phyloP scores from a whole-genome alignment of 2,888 invertebrate species.

The Meloe dianella region DNA sequence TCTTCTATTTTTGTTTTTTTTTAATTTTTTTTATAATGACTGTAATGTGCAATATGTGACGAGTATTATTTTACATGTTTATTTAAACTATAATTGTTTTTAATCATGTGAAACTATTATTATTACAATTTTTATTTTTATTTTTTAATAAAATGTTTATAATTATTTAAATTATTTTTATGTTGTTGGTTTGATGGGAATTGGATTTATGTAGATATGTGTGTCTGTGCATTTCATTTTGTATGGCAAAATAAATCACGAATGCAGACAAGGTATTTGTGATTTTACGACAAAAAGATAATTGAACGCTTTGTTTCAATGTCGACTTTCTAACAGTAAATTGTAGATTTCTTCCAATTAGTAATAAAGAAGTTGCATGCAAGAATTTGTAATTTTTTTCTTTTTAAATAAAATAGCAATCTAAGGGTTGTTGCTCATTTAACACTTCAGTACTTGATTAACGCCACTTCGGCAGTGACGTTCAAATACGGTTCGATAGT shows the following conservation, averaged over 20 bases:
- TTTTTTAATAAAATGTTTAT: not conserved
- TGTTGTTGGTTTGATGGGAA: not conserved
- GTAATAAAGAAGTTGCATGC: not conserved
- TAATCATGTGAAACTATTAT: slow-evolving; percentile 1
- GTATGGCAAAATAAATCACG: not conserved
- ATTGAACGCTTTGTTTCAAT: not conserved
- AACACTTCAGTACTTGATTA: too few relatives aligned
- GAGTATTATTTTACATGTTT: slow-evolving; percentile 14
- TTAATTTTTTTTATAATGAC: slow-evolving; percentile 8
- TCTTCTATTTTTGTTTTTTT: not conserved
- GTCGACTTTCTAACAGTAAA: not conserved
- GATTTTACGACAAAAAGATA: not conserved
- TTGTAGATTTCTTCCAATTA: not conserved
- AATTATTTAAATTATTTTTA: not conserved
- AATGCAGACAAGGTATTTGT: not conserved
- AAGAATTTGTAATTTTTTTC: not conserved
- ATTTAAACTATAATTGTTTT: not conserved
- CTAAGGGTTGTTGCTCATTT: too few relatives aligned
- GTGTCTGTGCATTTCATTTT: not conserved
- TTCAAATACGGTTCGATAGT: too few relatives aligned
- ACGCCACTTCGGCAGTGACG: too few relatives aligned
- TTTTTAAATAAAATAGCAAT: too few relatives aligned
- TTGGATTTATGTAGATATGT: not conserved
- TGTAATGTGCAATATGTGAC: slow-evolving; percentile 16
- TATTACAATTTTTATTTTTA: too few relatives aligned